These are phyloP conservation scores for Chloropsis cyanopogon DNA, from an alignment of 2,113 vertebrate species.

Conservation along the genomic window DNA sequence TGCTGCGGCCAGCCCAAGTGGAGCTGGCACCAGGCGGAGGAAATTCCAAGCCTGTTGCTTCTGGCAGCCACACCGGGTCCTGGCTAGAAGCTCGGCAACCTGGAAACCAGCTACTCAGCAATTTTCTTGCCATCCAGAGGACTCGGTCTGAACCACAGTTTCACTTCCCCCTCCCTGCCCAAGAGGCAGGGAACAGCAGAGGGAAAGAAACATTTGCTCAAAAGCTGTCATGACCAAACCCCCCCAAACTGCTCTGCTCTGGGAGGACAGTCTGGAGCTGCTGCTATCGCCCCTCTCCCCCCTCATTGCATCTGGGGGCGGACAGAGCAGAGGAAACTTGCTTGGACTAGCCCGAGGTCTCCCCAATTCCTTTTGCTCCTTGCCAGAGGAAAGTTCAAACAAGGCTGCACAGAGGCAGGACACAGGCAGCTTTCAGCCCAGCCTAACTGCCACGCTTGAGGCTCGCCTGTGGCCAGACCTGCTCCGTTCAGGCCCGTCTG, in stretches of 20 bases:
- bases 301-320: background rate
- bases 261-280: background rate
- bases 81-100: constrained; percentile 59
- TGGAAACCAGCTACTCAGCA: constrained; percentile 71
- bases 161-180: constrained; percentile 27
- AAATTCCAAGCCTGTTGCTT: constrained; percentile 75
- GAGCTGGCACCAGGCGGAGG: constrained; percentile 62
- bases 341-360: constrained; percentile 36
- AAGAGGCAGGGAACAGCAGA: constrained; percentile 7
- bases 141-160: constrained; percentile 54
- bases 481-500: background rate
- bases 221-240: background rate
- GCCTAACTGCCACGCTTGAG: background rate
- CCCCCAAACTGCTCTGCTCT: background rate
- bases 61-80: constrained; percentile 37
- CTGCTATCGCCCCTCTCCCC: background rate
- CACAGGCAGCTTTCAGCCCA: constrained; percentile 49
- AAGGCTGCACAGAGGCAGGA: constrained; percentile 51
- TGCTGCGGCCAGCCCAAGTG: constrained; percentile 39
- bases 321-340: constrained; percentile 26
- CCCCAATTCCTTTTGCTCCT: background rate
- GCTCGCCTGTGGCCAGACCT: background rate
- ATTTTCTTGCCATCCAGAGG: constrained; percentile 62
- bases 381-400: constrained; percentile 64
- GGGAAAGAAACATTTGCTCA: background rate